Base-by-base conservation (phyloP, 2,113 vertebrate species). In the Pelodiscus sinensis region DNA sequence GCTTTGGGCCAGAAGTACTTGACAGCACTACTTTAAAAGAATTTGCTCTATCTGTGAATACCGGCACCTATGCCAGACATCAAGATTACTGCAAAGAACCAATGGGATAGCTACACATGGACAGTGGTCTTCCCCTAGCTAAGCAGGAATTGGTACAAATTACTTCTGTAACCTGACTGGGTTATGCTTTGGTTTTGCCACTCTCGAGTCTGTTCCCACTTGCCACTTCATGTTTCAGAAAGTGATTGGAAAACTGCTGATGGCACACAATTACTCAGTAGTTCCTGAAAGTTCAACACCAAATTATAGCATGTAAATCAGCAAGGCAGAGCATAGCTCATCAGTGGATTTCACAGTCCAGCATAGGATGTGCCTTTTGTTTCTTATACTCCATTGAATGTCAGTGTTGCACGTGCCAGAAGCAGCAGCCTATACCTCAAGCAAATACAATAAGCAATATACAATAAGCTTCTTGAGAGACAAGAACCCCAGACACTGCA, bases 1-100 rank as follows among this genome's bases (percentile, higher is more conserved):
- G 0, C 3, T 5, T 22, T 12, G 35, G 11, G 44, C 58, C 71
- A 56, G 35, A 5, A 84, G 62, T 2, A 31, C 31, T 4, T 50
- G 77, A 29, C 44, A 68, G 80, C 0, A 0, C 65, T 29, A 27
- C 80, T 81, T 8, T 56, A 77, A 60, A 19, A 78, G 56, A 82
- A 73, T 35, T 4, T 29, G 79, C 51, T 79, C 27, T 38, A 24
- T 24, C 82, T 58, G 60, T 4, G 2, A 3, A 52, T 11, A n/a
- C 2, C 54, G 3, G 50, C 55, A 52, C 38, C 90, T 51, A 21
- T 5, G 54, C 88, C 55, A 18, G 27, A 0, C 10, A 25, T 24
- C 21, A 27, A 24, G 24, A 13, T 0, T 56, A 52, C 1, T 3
- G 4, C 55, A 24, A 86, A 78, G 27, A 50, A 27, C 2, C 24